A percentile compares a stretch with the other conserved stretches of the same genome.
Conservation (phyloP, 2,113 vertebrate genomes). For the Mustela nigripes region DNA sequence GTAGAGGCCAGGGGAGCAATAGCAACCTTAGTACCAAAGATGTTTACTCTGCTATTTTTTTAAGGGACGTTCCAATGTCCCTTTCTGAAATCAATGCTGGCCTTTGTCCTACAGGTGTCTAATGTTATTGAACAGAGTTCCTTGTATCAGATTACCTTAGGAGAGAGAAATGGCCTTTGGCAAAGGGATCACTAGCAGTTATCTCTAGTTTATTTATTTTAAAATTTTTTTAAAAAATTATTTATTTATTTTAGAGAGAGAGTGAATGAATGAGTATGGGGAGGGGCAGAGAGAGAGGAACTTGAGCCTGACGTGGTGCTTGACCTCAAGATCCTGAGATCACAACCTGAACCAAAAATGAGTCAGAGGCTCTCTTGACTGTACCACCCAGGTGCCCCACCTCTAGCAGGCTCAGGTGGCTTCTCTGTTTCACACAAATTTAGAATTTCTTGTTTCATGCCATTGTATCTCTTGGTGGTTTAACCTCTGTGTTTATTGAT, state of each 20-base stretch:
- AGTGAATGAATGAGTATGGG: not conserved
- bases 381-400: not conserved
- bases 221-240: not conserved
- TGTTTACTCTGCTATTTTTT: not conserved
- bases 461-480: not conserved
- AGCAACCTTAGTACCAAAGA: not conserved
- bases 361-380: not conserved
- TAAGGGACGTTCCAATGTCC: not conserved
- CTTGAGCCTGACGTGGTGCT: not conserved
- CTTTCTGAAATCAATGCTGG: not conserved
- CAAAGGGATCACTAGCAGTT: not conserved
- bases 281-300: not conserved
- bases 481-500: not conserved
- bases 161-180: not conserved
- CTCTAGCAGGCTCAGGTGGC: not conserved
- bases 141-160: not conserved
- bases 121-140: not conserved
- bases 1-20: no score
- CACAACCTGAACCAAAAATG: not conserved
- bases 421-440: not conserved
- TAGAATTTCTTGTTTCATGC: not conserved
- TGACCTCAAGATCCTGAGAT: not conserved
- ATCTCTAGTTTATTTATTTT: not conserved
- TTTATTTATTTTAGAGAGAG: not conserved
- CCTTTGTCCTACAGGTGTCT: not conserved